Conservation (phyloP, 53 echinoderm and acorn worm genomes). For the Henricia sp. region DNA sequence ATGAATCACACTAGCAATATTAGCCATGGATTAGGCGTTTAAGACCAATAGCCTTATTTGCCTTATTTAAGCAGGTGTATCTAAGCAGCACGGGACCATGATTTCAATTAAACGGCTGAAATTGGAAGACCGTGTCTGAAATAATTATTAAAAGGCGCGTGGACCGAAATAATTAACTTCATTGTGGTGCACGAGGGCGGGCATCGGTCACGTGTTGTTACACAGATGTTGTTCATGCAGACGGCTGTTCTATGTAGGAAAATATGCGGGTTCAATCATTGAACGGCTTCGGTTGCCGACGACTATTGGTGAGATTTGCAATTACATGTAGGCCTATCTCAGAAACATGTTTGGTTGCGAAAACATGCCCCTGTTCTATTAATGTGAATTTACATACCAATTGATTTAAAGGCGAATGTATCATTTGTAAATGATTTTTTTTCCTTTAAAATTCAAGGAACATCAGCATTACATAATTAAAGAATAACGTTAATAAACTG, state of each 20-base stretch:
- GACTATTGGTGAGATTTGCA: too few relatives aligned
- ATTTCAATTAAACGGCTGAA: constrained; percentile 60
- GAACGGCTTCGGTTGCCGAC: too few relatives aligned
- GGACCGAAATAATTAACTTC: constrained; percentile 60
- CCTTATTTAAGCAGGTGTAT: constrained; percentile 42
- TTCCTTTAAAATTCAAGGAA: too few relatives aligned
- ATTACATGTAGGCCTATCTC: too few relatives aligned
- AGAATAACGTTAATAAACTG: too few relatives aligned
- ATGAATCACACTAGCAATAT: too few relatives aligned
- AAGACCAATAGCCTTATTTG: constrained; percentile 22
- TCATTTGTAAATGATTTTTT: too few relatives aligned
- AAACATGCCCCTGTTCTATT: too few relatives aligned
- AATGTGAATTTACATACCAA: too few relatives aligned
- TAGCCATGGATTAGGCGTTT: not conserved
- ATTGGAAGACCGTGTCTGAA: constrained; percentile 46
- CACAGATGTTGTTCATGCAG: not conserved
- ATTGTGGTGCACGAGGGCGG: constrained; percentile 21
- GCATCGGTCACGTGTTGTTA: constrained; percentile 33
- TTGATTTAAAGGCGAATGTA: too few relatives aligned
- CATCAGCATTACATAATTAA: too few relatives aligned
- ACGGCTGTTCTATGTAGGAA: constrained; percentile 32
- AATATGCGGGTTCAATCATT: not conserved
- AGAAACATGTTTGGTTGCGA: too few relatives aligned
- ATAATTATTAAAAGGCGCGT: constrained; percentile 52
- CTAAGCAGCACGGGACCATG: not conserved